Conservation (phyloP, 2,113 vertebrate species). For the Paedocypris sp. region DNA sequence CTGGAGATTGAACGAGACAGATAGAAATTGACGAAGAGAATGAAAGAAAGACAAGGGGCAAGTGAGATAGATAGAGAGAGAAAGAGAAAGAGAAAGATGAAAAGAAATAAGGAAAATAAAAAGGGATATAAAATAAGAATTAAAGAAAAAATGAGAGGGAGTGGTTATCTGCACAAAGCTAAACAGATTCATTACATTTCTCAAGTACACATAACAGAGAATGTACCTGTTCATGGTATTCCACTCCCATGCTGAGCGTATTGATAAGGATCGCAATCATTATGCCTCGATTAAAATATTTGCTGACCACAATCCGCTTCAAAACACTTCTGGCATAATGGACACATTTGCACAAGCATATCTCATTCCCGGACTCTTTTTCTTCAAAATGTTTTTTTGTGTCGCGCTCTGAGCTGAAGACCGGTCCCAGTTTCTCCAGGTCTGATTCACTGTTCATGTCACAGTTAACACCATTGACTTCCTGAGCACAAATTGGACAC, state of each 20-base stretch:
- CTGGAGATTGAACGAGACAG: too few species aligned
- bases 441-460: constrained; percentile 9
- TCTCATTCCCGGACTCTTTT: constrained; percentile 16
- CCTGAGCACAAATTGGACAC: constrained; percentile 9
- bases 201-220: too few species aligned
- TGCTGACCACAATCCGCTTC: constrained; percentile 81
- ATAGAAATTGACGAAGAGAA: too few species aligned
- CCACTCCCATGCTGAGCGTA: constrained; percentile 93
- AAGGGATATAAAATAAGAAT: too few species aligned
- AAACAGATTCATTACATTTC: too few species aligned
- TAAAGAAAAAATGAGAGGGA: too few species aligned
- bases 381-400: background rate
- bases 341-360: constrained; percentile 45
- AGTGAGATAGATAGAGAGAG: too few species aligned
- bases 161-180: too few species aligned
- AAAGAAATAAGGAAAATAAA: too few species aligned
- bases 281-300: constrained; percentile 94
- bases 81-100: too few species aligned
- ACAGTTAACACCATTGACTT: constrained; percentile 15
- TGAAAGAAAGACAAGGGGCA: too few species aligned
- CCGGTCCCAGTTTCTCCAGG: constrained; percentile 14
- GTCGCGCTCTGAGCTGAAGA: constrained; percentile 21
- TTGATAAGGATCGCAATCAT: constrained; percentile 97
- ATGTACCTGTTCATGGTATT: constrained; percentile 88
- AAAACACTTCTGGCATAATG: constrained; percentile 52